phyloP scores from a whole-genome alignment of 2,113 vertebrate species.

The Euleptes europaea region DNA sequence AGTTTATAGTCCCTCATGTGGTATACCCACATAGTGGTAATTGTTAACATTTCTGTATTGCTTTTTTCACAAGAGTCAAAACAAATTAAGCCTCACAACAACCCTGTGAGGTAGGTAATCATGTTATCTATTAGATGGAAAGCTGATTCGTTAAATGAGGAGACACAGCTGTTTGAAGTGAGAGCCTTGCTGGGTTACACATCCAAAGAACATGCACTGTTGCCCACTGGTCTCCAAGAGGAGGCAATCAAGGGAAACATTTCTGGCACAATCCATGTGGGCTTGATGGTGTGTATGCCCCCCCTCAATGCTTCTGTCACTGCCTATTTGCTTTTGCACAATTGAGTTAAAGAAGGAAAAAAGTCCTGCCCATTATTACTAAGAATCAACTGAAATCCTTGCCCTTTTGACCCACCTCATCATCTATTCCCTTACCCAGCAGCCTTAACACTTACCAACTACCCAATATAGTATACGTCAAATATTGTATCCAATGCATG shows the following conservation, averaged over 20 bases:
- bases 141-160: constrained; percentile 48
- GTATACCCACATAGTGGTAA: background rate
- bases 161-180: background rate
- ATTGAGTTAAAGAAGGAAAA: background rate
- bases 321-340: background rate
- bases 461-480: background rate
- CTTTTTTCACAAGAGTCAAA: constrained; percentile 30
- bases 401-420: background rate
- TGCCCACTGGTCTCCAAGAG: background rate
- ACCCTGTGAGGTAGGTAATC: constrained; percentile 73
- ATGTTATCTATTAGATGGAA: constrained; percentile 2
- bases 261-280: background rate
- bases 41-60: constrained; percentile 29
- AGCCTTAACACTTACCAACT: background rate
- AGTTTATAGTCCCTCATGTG: background rate
- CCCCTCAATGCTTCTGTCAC: background rate
- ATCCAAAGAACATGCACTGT: background rate
- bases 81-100: constrained; percentile 67
- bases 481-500: background rate
- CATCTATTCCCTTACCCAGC: background rate
- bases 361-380: background rate
- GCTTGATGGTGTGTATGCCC: too few relatives aligned
- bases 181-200: background rate
- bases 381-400: background rate
- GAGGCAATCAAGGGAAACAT: background rate